Evolutionary conservation across 2,888 invertebrate genomes (phyloP).

Genomic region (Harpagoxenus sublaevis): DNA sequence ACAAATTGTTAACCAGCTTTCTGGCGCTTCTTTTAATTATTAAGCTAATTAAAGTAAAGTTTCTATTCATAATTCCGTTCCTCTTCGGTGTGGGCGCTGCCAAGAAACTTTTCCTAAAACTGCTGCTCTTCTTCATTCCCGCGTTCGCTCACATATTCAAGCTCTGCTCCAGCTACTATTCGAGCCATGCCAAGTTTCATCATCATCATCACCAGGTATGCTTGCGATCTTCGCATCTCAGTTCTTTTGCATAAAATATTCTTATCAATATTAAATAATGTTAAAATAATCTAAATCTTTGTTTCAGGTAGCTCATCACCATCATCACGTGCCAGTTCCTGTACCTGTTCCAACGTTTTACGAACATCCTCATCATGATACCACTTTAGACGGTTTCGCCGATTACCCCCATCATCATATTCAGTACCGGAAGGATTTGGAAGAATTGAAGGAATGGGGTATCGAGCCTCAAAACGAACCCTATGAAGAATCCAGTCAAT

Average conservation of each 20-base stretch:
- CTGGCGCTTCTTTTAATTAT: constrained; percentile 92
- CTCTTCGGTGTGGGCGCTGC: constrained; percentile 93
- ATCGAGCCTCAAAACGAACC: constrained; percentile 82
- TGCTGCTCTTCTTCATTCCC: constrained; percentile 93
- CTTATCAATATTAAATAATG: not conserved
- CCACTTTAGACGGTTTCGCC: constrained; percentile 80
- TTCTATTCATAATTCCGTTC: constrained; percentile 93
- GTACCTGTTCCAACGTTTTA: constrained; percentile 84
- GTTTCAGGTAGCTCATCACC: constrained; percentile 91
- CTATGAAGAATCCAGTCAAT: constrained; percentile 73
- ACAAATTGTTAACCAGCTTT: constrained; percentile 91
- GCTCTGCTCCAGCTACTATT: constrained; percentile 93
- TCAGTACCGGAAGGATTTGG: constrained; percentile 84
- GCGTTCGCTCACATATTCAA: constrained; percentile 94
- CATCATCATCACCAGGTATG: constrained; percentile 91
- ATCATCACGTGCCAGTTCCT: constrained; percentile 88
- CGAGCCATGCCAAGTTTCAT: constrained; percentile 92
- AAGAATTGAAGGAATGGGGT: constrained; percentile 84
- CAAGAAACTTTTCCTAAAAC: constrained; percentile 93
- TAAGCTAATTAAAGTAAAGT: constrained; percentile 93
- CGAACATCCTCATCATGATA: constrained; percentile 76
- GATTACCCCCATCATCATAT: constrained; percentile 84
- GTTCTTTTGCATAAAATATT: not conserved
- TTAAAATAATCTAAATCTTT: not conserved
- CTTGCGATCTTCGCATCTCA: not conserved